phyloP scores from a whole-genome alignment of 2,113 vertebrate species.

The Cyprinodon brontotheroides region DNA sequence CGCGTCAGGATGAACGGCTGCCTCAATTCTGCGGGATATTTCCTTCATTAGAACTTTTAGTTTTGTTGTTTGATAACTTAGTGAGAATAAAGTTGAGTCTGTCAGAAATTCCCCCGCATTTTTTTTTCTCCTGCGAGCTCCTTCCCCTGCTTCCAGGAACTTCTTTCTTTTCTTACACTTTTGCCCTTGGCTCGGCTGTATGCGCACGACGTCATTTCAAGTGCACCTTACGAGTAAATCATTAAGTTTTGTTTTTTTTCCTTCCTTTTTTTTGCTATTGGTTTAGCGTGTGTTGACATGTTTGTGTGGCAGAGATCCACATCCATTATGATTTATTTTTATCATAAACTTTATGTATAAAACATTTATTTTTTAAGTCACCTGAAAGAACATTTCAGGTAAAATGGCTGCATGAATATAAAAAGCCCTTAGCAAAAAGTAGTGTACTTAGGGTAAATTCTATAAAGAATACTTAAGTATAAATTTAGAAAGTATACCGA shows the following conservation, averaged over 20 bases:
- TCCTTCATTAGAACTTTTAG: background rate
- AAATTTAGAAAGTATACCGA: too few species aligned
- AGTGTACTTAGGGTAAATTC: too few species aligned
- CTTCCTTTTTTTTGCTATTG: background rate
- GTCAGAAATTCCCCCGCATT: slow-evolving; percentile 24
- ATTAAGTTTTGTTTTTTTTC: slow-evolving; percentile 16
- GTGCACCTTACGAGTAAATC: slow-evolving; percentile 18
- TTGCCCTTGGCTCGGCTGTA: slow-evolving; percentile 54
- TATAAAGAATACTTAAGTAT: too few species aligned
- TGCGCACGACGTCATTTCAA: slow-evolving; percentile 38
- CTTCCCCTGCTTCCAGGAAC: slow-evolving; percentile 50
- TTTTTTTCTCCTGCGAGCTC: slow-evolving; percentile 24
- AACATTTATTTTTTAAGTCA: too few species aligned
- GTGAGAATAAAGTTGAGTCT: slow-evolving; percentile 18
- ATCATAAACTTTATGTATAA: too few species aligned
- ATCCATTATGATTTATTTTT: background rate
- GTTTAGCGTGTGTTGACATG: background rate
- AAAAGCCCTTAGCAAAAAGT: too few species aligned
- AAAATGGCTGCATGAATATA: too few species aligned
- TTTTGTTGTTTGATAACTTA: slow-evolving; percentile 8
- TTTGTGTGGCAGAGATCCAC: background rate
- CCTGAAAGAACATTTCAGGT: too few species aligned
- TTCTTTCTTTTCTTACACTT: slow-evolving; percentile 27
- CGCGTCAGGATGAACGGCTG: slow-evolving; percentile 9
- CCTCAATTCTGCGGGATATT: slow-evolving; percentile 3